Conservation (phyloP, 2,797 vertebrate species). For the Tokudaia tokunoshimensis region DNA sequence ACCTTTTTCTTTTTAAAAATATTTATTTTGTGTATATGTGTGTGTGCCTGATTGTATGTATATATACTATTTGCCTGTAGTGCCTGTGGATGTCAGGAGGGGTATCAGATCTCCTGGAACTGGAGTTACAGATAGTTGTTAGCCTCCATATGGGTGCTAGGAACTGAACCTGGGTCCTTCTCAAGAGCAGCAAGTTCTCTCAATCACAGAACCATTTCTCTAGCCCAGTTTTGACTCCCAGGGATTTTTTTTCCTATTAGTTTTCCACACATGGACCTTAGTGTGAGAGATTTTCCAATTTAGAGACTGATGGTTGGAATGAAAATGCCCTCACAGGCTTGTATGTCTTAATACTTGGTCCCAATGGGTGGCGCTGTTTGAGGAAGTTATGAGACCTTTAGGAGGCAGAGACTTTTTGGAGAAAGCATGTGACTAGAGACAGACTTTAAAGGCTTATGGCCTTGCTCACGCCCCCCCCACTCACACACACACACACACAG, state of each 20-base stretch:
- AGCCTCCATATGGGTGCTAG: background rate
- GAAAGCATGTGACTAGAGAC: background rate
- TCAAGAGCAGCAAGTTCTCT: background rate
- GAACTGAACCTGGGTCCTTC: background rate
- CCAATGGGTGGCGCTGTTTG: background rate
- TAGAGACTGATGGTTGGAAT: background rate
- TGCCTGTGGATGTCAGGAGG: background rate
- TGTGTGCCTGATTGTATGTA: background rate
- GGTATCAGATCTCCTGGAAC: background rate
- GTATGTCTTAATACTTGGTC: background rate
- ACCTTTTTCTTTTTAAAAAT: background rate
- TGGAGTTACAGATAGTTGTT: background rate
- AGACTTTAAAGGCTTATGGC: background rate
- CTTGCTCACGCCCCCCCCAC: background rate
- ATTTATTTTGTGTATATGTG: background rate
- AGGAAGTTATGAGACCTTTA: background rate
- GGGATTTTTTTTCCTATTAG: background rate
- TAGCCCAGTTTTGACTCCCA: background rate
- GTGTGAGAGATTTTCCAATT: background rate
- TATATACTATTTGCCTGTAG: background rate
- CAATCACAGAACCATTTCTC: background rate
- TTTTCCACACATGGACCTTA: accelerated
- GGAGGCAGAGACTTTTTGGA: too few species aligned
- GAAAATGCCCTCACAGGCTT: background rate
- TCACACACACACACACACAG: too few species aligned